Conservation (phyloP, 2,113 vertebrate genomes). For the Ancistrus triradiatus region DNA sequence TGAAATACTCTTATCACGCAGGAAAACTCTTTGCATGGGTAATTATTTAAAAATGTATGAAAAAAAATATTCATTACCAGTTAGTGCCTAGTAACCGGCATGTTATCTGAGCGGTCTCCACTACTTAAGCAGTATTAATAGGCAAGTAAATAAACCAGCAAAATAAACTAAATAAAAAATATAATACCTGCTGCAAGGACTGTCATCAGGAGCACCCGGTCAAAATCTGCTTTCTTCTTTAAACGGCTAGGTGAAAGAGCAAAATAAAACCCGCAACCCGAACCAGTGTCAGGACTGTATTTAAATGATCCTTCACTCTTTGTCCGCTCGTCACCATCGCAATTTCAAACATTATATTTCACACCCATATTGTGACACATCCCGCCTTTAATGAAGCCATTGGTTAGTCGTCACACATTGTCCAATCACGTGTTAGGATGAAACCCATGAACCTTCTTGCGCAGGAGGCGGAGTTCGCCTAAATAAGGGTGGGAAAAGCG, state of each 20-base stretch:
- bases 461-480: no score
- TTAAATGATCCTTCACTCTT: slow-evolving; percentile 34
- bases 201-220: background rate
- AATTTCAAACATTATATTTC: background rate
- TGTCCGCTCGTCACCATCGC: slow-evolving; percentile 45
- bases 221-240: background rate
- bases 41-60: no score
- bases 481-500: no score
- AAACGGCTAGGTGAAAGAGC: background rate
- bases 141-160: background rate
- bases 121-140: background rate
- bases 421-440: background rate
- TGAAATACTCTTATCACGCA: no score
- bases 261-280: background rate
- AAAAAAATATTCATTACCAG: no score
- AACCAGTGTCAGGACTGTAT: background rate
- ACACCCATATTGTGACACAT: background rate
- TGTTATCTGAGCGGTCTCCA: background rate
- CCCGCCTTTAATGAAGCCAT: background rate
- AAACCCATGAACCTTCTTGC: background rate
- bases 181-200: background rate
- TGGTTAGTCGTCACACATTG: background rate
- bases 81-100: background rate
- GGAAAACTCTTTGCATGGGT: no score
- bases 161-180: background rate